Evolutionary conservation across 1,140 invertebrate genomes (phyloP).

Genomic region (Cherax quadricarinatus): DNA sequence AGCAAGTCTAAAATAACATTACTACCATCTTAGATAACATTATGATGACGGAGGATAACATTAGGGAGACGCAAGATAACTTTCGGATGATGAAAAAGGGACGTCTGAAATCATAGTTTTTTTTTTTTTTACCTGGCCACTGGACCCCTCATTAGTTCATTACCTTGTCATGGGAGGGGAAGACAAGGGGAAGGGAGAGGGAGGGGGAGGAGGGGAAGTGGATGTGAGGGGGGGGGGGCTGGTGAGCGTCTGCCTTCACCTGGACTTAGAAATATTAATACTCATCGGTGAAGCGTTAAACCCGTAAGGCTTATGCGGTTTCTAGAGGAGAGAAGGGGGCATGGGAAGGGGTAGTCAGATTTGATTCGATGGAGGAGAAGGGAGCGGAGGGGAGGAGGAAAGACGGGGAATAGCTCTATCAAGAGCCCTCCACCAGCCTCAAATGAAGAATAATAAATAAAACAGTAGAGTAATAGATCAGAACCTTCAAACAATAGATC

Average conservation of each 20-base stretch:
- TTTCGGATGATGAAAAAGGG: conserved; percentile 1
- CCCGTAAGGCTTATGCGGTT: background rate
- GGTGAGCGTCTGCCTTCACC: too few species aligned
- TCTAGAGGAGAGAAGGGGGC: too few species aligned
- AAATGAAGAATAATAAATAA: too few species aligned
- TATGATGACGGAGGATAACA: background rate
- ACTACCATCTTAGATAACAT: background rate
- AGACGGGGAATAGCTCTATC: too few species aligned
- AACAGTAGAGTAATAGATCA: too few species aligned
- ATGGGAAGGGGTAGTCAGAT: too few species aligned
- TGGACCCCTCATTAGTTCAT: background rate
- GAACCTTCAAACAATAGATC: background rate
- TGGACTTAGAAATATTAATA: too few species aligned
- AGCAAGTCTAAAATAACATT: background rate
- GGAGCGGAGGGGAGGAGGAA: too few species aligned
- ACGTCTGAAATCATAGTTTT: background rate
- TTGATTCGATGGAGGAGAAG: too few species aligned
- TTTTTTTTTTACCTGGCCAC: background rate
- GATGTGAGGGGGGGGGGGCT: background rate
- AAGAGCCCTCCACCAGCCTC: too few species aligned
- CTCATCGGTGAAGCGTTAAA: background rate
- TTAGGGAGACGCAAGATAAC: background rate
- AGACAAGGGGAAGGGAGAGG: background rate
- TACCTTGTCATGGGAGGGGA: background rate
- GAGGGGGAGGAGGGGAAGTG: background rate